Evolutionary conservation across 2,797 vertebrate genomes (phyloP).

Genomic region (Coregonus sp.): DNA sequence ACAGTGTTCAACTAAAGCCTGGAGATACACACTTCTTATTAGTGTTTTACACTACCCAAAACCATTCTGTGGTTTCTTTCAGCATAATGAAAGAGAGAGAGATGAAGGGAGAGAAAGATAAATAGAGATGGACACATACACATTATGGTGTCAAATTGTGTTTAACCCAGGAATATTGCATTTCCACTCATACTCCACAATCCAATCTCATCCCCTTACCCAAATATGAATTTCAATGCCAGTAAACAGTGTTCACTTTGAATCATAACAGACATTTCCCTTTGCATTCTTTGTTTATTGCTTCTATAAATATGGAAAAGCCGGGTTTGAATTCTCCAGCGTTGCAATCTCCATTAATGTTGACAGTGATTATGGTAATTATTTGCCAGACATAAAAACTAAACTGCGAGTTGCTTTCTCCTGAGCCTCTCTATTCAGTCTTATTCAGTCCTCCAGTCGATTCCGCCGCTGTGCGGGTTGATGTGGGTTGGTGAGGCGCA

Average conservation of each 20-base stretch:
- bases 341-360: slow-evolving; percentile 68
- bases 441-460: slow-evolving; percentile 33
- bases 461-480: slow-evolving; percentile 19
- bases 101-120: not conserved
- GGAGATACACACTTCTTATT: no score
- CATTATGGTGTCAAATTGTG: slow-evolving; percentile 73
- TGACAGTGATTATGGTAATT: slow-evolving; percentile 73
- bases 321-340: slow-evolving; percentile 70
- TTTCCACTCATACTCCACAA: no score
- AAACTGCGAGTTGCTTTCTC: slow-evolving; percentile 38
- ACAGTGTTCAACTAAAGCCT: no score
- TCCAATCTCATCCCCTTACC: slow-evolving; percentile 63
- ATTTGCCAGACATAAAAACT: slow-evolving; percentile 42
- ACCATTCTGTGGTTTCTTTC: not conserved
- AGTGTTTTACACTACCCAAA: no score
- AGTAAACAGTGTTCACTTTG: slow-evolving; percentile 59
- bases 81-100: not conserved
- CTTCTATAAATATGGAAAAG: slow-evolving; percentile 63
- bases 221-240: slow-evolving; percentile 59
- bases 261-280: slow-evolving; percentile 71
- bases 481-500: slow-evolving; percentile 28
- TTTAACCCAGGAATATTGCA: no score
- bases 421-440: slow-evolving; percentile 27
- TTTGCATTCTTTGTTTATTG: slow-evolving; percentile 64
- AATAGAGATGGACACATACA: slow-evolving; percentile 63